phyloP scores from a whole-genome alignment of 2,113 vertebrate species.

The Eleginops maclovinus region DNA sequence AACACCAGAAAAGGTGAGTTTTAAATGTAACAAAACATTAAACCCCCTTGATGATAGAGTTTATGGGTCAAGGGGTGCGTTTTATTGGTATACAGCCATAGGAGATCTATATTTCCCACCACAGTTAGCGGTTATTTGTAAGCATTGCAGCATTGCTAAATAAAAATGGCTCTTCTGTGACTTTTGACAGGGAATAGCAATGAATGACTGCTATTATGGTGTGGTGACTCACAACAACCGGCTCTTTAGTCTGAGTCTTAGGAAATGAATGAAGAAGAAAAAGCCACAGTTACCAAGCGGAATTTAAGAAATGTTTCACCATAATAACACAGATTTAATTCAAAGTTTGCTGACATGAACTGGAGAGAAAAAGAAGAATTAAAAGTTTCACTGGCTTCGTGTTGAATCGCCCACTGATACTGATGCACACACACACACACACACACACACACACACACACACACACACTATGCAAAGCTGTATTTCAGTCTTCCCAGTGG shows the following conservation, averaged over 20 bases:
- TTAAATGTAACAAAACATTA: no score
- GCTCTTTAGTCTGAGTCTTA: no score
- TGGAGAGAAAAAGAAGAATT: neutral
- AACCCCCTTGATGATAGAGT: no score
- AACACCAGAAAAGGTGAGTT: neutral
- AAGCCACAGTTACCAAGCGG: neutral
- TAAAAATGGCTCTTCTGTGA: neutral
- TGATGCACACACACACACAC: neutral
- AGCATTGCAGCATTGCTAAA: neutral
- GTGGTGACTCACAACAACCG: no score
- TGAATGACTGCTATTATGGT: no score
- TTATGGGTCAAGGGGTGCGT: no score
- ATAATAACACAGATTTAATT: neutral
- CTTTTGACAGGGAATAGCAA: neutral
- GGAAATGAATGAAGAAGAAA: neutral
- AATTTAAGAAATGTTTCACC: neutral
- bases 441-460: neutral
- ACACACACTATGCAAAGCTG: slow-evolving; percentile 26
- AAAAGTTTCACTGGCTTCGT: neutral
- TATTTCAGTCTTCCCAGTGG: neutral
- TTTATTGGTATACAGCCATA: neutral
- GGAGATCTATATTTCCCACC: neutral
- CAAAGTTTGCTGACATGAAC: neutral
- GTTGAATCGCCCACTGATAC: neutral
- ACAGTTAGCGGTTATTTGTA: neutral